Evolutionary conservation across 2,888 invertebrate species (phyloP), one percentile per base, ranked within the genome.

Genomic region (Drosophila pseudotakahashii): DNA sequence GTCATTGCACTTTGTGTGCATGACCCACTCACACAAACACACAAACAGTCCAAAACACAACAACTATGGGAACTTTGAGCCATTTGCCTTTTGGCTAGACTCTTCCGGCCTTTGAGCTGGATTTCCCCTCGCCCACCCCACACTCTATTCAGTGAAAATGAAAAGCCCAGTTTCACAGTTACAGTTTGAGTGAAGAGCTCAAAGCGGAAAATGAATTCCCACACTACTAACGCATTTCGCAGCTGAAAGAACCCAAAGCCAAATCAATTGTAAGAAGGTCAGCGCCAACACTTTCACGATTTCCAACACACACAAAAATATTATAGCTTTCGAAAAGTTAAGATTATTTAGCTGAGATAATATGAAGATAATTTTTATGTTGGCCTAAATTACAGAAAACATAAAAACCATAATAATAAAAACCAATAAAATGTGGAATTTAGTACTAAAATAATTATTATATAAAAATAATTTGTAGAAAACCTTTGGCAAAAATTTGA

Each of bases 241-340:
- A 67, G 50, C 32, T 11, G 19, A 30, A 11, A n/a, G 30, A 30
- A 61, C 10, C 64, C 44, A 36, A 42, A 66, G 77, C 73, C 75
- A 79, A 87, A 85, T 85, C 88, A 87, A 84, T 87, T 89, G 72
- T 69, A 71, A 77, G 85, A 81, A 81, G 88, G 81, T 81, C 81
- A 79, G 75, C 51, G 45, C 14, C 19, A 34, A 59, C 39, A 53
- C 59, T 14, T 39, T 45, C 37, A 44, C 53, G 32, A 13, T 26
- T 26, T n/a, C 7, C 7, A 7, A 11, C 7, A 19, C 11, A 13
- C 42, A 42, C 14, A 32, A 47, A 47, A 32, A 14, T 10, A 19
- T 2, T 19, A 19, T 19, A 16, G 6, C 47, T 32, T 3, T 1
- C 3, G 5, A 13, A 19, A 23, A 11, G 30, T 2, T 11, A 7